phyloP scores from a whole-genome alignment of 2,797 vertebrate genomes.

The Manis pentadactyla region DNA sequence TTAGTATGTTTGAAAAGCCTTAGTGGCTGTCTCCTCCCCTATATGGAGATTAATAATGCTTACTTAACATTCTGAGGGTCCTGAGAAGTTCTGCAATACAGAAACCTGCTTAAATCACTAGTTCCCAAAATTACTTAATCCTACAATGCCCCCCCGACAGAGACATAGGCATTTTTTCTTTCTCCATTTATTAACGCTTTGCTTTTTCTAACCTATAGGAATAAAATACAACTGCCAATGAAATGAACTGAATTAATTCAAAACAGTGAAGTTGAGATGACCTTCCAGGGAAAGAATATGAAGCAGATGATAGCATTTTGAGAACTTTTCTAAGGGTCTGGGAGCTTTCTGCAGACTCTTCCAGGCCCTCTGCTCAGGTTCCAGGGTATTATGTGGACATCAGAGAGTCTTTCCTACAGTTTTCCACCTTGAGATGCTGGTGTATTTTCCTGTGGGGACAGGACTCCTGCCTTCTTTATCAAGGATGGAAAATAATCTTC shows the following conservation, averaged over 20 bases:
- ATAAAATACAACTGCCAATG: not conserved
- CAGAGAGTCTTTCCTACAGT: not conserved
- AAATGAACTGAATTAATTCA: not conserved
- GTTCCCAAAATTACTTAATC: not conserved
- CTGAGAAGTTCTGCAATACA: not conserved
- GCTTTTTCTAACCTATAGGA: not conserved
- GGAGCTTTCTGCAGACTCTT: not conserved
- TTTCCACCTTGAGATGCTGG: not conserved
- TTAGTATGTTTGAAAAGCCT: not conserved
- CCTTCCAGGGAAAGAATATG: not conserved
- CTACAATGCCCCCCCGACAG: no score
- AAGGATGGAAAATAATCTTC: constrained; percentile 62
- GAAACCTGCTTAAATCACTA: not conserved
- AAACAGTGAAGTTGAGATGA: not conserved
- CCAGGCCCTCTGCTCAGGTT: not conserved
- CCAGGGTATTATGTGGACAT: not conserved
- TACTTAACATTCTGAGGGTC: not conserved
- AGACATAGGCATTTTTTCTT: not conserved
- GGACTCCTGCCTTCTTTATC: not conserved
- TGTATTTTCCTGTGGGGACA: not conserved
- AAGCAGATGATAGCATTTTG: not conserved
- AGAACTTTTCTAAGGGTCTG: not conserved
- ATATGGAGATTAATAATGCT: not conserved
- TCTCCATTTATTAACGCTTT: not conserved
- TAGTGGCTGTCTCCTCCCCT: not conserved